Evolutionary conservation across 1,140 invertebrate genomes (phyloP), one percentile per base, ranked within the genome.

Genomic region (Pseudomyrmex sp.): DNA sequence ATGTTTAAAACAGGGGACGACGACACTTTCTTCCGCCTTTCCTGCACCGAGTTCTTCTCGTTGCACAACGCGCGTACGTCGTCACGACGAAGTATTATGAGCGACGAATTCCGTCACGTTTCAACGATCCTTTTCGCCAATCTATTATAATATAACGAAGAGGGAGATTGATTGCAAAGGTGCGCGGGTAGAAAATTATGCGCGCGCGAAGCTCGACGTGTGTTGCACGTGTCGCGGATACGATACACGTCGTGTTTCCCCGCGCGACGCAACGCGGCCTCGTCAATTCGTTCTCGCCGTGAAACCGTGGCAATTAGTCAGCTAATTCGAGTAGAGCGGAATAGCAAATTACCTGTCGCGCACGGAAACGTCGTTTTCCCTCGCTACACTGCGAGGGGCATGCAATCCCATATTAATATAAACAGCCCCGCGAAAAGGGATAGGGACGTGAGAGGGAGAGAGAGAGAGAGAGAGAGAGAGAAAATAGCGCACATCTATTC

Each of bases 281-380:
- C 35, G 35, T 18, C 56, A 59, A 59, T 72, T 72, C 23, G 66
- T 61, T 68, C 26, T 12, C 35, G 12, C 18, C 66, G 2, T n/a
- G 23, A 73, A 82, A 63, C 23, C 46, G 52, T 66, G 77, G 77
- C 83, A 68, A 85, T 85, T 85, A 66, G 79, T 74, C 79, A 46
- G 35, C 65, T 79, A 79, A 84, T 84, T 79, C 82, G 59, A 85
- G 50, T 5, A 68, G 58, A 68, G 58, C 52, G 73, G 66, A 72
- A 80, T 86, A 20, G 83, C 68, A 80, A 79, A 86, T 85, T 80
- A 66, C 66, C 68, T 63, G 74, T 69, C 58, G 82, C 58, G 82
- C 54, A 61, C 48, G 82, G 74, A 83, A 83, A 83, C 69, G 75
- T 59, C 48, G 58, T 75, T 62, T 35, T 46, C 68, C 44, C 75